Base-by-base conservation (phyloP, 2,888 invertebrate genomes). In the Tipula lateralis region DNA sequence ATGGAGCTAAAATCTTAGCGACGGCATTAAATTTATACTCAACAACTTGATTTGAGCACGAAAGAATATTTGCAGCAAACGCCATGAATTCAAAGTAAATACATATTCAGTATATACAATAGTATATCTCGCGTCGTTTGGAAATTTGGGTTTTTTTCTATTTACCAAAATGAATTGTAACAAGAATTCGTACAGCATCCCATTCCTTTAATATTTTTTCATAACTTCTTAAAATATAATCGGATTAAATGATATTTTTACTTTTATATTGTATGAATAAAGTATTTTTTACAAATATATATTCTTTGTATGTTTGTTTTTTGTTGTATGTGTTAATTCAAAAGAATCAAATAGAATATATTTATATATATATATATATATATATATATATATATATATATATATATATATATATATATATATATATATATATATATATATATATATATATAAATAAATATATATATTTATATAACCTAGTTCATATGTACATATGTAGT, bases 181-280 rank as follows among this genome's bases (percentile, higher is more conserved):
- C 24, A 9, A 24, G 24, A 2, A 66, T 7, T 4, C 24, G n/a
- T n/a, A 44, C 44, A 44, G 44, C 44, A 7, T 36, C n/a, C n/a
- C n/a, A n/a, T n/a, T n/a, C n/a, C n/a, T n/a, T n/a, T 7, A 66
- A 66, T 19, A 66, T 24, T 19, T 66, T 12, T 19, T 66, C 24
- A 24, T 66, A 66, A 66, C 66, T 66, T 66, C 66, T 66, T 66
- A 66, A 66, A 66, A 66, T 66, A 66, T 66, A 66, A 66, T 66
- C 66, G 66, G 66, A 66, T 66, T 66, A 66, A 24, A 66, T 66
- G 24, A 66, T 24, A 66, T 66, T 66, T 66, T n/a, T 44, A 16
- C 44, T 16, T 44, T 16, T 5, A 16, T 44, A 66, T 66, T 66
- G 1, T n/a, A 44, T n/a, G n/a, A 12, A 36, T 3, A 44, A 44